These are phyloP conservation scores for Corythaixoides concolor DNA, from an alignment of 2,113 vertebrate genomes.

Conservation along the genomic window DNA sequence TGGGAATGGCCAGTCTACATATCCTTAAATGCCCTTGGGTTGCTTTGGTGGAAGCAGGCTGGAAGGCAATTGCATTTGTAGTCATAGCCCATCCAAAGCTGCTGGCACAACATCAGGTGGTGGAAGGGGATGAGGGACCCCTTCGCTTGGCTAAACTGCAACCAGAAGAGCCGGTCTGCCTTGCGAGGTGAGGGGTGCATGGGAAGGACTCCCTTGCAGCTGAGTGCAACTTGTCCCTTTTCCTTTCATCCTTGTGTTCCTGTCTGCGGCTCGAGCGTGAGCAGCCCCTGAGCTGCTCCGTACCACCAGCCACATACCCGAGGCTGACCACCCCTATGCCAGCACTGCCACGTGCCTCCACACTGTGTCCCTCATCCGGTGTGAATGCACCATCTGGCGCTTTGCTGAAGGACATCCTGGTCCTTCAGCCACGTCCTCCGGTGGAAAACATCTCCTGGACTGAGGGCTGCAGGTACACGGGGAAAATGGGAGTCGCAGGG, in stretches of 20 bases:
- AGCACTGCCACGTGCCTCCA: background rate
- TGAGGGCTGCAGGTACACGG: background rate
- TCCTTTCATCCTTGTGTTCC: background rate
- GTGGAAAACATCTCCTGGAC: background rate
- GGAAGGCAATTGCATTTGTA: background rate
- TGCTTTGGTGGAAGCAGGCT: background rate
- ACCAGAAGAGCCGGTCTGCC: background rate
- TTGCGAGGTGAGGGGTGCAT: background rate
- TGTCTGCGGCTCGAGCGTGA: fast-evolving
- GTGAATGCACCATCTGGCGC: background rate
- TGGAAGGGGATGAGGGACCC: background rate
- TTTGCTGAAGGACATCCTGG: background rate
- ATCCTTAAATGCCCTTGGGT: background rate
- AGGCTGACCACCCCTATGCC: background rate
- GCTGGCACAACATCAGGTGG: background rate
- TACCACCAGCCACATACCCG: fast-evolving
- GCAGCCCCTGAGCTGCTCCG: background rate
- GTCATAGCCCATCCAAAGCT: background rate
- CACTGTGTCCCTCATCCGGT: fast-evolving
- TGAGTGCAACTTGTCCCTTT: background rate
- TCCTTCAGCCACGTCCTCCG: background rate
- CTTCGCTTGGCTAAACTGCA: background rate
- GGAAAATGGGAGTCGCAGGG: fast-evolving
- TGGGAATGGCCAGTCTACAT: background rate
- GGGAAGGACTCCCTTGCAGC: background rate